These are phyloP conservation scores for Acrobasis consociella DNA, from an alignment of 2,888 invertebrate species.

Conservation along the genomic window DNA sequence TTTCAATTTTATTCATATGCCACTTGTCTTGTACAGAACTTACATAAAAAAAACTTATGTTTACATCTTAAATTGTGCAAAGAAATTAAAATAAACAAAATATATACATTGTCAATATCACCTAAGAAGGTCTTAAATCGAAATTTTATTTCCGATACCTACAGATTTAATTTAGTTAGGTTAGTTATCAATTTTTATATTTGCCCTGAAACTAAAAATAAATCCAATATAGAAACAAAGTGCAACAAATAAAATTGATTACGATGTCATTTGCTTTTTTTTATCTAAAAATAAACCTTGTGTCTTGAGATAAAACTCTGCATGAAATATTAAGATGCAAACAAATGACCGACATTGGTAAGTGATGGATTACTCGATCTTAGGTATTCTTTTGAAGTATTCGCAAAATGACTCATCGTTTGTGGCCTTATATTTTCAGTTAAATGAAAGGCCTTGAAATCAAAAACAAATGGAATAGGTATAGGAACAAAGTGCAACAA, in stretches of 20 bases:
- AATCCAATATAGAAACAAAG: not conserved
- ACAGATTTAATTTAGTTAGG: too few relatives aligned
- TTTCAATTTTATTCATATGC: too few relatives aligned
- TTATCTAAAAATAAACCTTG: slow-evolving; percentile 13
- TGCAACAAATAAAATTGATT: not conserved
- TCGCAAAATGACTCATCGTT: not conserved
- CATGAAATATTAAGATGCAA: slow-evolving; percentile 12
- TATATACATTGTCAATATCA: too few relatives aligned
- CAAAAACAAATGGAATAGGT: too few relatives aligned
- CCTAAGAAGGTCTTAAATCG: too few relatives aligned
- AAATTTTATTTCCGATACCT: too few relatives aligned
- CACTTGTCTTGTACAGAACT: too few relatives aligned
- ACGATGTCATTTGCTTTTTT: not conserved
- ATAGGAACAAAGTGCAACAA: too few relatives aligned
- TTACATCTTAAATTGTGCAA: too few relatives aligned
- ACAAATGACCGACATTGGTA: slow-evolving; percentile 30
- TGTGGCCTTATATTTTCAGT: not conserved
- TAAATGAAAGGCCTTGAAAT: not conserved
- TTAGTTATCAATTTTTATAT: not conserved
- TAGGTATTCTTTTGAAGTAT: not conserved
- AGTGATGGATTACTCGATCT: slow-evolving; percentile 58
- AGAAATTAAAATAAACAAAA: too few relatives aligned
- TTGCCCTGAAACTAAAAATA: not conserved
- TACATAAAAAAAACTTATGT: too few relatives aligned
- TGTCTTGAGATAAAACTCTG: not conserved